Base-by-base conservation (phyloP, 2,888 invertebrate genomes). In the Tholera decimalis region DNA sequence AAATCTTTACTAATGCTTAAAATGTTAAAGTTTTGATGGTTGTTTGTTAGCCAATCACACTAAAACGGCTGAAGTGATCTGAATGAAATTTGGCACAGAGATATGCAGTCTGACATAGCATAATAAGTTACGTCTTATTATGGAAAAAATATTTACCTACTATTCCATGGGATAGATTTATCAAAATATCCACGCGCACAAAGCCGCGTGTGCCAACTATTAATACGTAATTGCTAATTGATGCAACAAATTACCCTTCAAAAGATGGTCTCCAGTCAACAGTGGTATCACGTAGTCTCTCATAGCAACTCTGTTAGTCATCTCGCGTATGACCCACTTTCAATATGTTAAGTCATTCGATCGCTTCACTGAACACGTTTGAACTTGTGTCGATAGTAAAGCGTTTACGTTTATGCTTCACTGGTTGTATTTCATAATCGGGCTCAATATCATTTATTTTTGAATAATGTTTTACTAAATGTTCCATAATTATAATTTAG, bases 251-350 rank as follows among this genome's bases (percentile, higher is more conserved):
- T 64, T 53, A 41, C 59, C 51, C 51, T 59, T 71, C 58, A 77
- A 59, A 64, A 54, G 39, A 41, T 47, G 41, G n/a, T 44, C 35
- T 51, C 18, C 49, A 43, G 46, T 28, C 35, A 47, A 30, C 39
- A 46, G 39, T 47, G 30, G n/a, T 43, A 68, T 44, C 64, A 69
- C 56, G 58, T 74, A 64, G 59, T 47, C 18, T 66, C 55, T 68
- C 70, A 68, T 80, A 76, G 63, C 69, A 62, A 68, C 58, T 66
- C 20, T 46, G 71, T 88, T 85, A 89, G 84, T 89, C 90, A 89
- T 82, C 76, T 65, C 70, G 73, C 74, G 81, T 75, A 60, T 83
- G 89, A 82, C 86, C 90, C 79, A 91, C 88, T 86, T 91, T 83
- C 78, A 54, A 79, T 70, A 59, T 64, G 74, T 79, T 71, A 80